Base-by-base conservation (phyloP, 2,113 vertebrate genomes). In the Osmerus mordax region DNA sequence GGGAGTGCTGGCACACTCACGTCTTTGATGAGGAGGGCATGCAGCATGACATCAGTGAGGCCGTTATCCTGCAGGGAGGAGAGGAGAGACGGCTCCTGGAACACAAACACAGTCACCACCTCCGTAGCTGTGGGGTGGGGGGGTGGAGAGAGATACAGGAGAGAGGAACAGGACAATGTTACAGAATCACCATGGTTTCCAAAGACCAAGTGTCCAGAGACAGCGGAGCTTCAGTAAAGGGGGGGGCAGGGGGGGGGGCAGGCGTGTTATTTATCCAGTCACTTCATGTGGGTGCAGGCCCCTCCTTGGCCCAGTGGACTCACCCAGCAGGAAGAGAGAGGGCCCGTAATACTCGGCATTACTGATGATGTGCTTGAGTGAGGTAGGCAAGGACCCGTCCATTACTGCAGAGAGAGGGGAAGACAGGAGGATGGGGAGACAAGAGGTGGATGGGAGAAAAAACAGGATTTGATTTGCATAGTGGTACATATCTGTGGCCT, bases 301-400 rank as follows among this genome's bases (percentile, higher is more conserved):
- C 25, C 19, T 32, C 19, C 14, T 16, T 4, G 4, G 36, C 12
- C 61, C n/a, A 65, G 53, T 69, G 51, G 71, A 83, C 93, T 94
- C 81, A 98, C 96, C 96, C 60, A 98, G 84, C 65, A 98, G 93
- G 79, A 98, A 98, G 61, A 98, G 94, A 67, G 95, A 98, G 59
- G 96, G 96, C 72, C 95, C 96, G 78, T 98, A 98, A 83, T 98
- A 98, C 87, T 98, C 96, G 41, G 96, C 96, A 88, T 98, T 98
- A 90, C 96, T 97, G 90, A 97, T 98, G 85, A 98, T 96, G 92
- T 98, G 95, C 84, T 98, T 98, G 75, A 98, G 91, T 81, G 96
- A 98, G 93, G 96, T 96, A 93, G 96, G 96, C 87, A 98, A 87
- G 78, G 96, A 97, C 72, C 95, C 96, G 81, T 98, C 96, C 96